A percentile compares a stretch with the other conserved stretches of the same genome.
Conservation (phyloP, 2,888 invertebrate species). For the Brenthis hecate region DNA sequence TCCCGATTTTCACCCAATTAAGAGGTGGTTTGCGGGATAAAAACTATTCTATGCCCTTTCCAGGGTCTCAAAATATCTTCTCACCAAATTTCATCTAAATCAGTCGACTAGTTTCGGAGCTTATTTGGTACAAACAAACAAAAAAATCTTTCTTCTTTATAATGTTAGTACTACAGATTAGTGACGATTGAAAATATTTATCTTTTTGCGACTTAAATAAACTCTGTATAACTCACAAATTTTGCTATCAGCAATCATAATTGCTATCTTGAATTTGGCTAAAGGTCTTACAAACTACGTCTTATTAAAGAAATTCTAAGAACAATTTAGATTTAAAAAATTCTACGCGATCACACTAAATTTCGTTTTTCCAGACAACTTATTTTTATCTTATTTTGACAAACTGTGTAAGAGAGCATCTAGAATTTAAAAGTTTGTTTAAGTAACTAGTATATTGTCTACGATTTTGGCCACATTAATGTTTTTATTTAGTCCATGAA, state of each 20-base stretch:
- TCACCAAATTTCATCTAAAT: too few relatives aligned
- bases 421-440: slow-evolving; percentile 1
- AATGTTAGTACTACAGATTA: too few relatives aligned
- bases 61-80: too few relatives aligned
- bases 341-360: slow-evolving; percentile 7
- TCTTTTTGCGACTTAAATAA: too few relatives aligned
- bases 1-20: too few relatives aligned
- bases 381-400: slow-evolving; percentile 19
- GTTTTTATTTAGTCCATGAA: background rate
- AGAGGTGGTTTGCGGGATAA: too few relatives aligned
- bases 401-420: background rate
- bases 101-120: too few relatives aligned
- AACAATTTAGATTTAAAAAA: slow-evolving; percentile 3
- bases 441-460: background rate
- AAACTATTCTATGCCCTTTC: too few relatives aligned
- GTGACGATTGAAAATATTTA: too few relatives aligned
- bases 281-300: background rate
- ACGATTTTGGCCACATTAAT: background rate
- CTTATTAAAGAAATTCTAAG: background rate
- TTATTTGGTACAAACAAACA: too few relatives aligned
- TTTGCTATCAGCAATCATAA: background rate
- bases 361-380: slow-evolving; percentile 17
- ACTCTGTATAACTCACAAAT: too few relatives aligned
- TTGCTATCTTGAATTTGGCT: background rate
- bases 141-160: too few relatives aligned